phyloP scores from a whole-genome alignment of 2,797 vertebrate genomes.

The Sardinella longiceps region DNA sequence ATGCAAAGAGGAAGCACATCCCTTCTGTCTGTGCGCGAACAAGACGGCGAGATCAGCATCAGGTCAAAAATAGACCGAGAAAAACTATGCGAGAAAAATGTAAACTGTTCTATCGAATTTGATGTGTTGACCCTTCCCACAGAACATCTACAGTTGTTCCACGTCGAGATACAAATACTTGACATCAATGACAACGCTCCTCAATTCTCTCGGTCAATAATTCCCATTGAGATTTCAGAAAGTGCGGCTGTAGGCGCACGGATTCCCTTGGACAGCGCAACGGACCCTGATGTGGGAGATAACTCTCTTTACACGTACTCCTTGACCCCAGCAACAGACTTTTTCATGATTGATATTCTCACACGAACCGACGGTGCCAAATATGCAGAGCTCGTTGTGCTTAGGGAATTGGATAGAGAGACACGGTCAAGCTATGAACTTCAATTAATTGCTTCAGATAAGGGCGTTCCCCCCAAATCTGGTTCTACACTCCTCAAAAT shows the following conservation, averaged over 20 bases:
- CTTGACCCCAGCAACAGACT: conserved; percentile 81
- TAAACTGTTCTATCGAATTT: conserved; percentile 95
- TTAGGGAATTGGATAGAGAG: conserved; percentile 90
- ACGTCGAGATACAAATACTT: conserved; percentile 92
- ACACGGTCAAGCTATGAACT: conserved; percentile 88
- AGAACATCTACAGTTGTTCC: conserved; percentile 93
- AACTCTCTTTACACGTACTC: conserved; percentile 93
- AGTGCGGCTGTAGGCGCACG: conserved; percentile 91
- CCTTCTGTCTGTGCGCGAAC: conserved; percentile 86
- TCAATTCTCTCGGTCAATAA: conserved; percentile 87
- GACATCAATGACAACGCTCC: conserved; percentile 97
- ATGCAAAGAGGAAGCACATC: conserved; percentile 88
- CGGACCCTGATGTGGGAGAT: conserved; percentile 93
- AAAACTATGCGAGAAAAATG: conserved; percentile 92
- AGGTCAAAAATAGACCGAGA: conserved; percentile 92
- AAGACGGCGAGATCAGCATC: conserved; percentile 93
- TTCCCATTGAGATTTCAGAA: conserved; percentile 94
- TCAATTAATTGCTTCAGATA: conserved; percentile 89
- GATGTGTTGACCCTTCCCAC: conserved; percentile 96
- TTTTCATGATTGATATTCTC: conserved; percentile 89
- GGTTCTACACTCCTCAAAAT: conserved; percentile 91
- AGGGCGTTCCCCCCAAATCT: conserved; percentile 87
- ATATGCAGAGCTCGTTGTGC: conserved; percentile 91
- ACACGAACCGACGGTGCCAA: conserved; percentile 91
- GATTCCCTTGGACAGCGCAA: conserved; percentile 94